Evolutionary conservation across 2,797 vertebrate species (phyloP).

Genomic region (Neostethus bicornis): DNA sequence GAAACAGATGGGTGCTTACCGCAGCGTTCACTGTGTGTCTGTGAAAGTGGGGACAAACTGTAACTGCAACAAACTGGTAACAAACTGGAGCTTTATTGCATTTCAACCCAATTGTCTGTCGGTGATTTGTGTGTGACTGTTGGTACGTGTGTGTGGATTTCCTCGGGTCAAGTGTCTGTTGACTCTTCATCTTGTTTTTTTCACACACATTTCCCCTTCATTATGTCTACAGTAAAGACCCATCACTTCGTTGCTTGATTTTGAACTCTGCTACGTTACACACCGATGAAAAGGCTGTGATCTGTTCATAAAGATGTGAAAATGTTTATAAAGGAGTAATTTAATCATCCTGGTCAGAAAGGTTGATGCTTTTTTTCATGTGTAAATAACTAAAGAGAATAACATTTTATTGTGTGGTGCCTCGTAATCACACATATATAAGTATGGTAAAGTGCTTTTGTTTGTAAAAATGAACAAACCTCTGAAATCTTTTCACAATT

Average conservation of each 20-base stretch:
- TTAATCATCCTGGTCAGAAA: slow-evolving; percentile 42
- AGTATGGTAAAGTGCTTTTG: slow-evolving; percentile 45
- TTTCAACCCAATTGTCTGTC: slow-evolving; percentile 32
- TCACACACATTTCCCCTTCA: slow-evolving; percentile 14
- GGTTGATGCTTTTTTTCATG: slow-evolving; percentile 44
- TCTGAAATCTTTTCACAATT: slow-evolving; percentile 47
- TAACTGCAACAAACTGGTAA: slow-evolving; percentile 24
- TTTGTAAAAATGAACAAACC: slow-evolving; percentile 63
- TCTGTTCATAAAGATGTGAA: slow-evolving; percentile 20
- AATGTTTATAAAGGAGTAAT: slow-evolving; percentile 29
- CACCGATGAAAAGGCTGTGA: slow-evolving; percentile 5
- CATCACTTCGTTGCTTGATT: slow-evolving; percentile 29
- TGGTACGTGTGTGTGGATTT: slow-evolving; percentile 22
- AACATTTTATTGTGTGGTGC: slow-evolving; percentile 56
- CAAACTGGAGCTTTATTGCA: slow-evolving; percentile 19
- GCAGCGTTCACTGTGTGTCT: slow-evolving; percentile 38
- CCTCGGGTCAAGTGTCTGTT: slow-evolving; percentile 47
- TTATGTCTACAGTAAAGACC: slow-evolving; percentile 35
- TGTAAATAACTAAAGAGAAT: slow-evolving; percentile 66
- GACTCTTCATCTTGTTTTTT: slow-evolving; percentile 30
- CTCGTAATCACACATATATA: slow-evolving; percentile 59
- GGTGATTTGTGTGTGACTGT: slow-evolving; percentile 13
- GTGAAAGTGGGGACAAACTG: slow-evolving; percentile 14
- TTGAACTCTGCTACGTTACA: slow-evolving; percentile 28
- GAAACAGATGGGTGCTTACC: slow-evolving; percentile 40